These are phyloP conservation scores for Trypoxylus dichotomus DNA, from an alignment of 1,140 invertebrate genomes.

Conservation along the genomic window DNA sequence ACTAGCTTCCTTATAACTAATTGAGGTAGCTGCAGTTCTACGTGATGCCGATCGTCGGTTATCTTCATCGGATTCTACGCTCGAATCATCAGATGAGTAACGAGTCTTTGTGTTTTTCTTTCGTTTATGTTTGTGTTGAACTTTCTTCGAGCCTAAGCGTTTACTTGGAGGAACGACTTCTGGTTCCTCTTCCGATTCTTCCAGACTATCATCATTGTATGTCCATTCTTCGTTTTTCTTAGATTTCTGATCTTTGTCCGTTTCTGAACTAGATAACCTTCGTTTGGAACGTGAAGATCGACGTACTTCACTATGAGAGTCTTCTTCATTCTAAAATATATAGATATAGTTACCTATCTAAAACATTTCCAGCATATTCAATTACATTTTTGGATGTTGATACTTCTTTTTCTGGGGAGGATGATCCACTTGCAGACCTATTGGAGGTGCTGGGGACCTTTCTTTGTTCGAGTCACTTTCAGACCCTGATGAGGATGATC, in stretches of 20 bases:
- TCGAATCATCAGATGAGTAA: constrained; percentile 55
- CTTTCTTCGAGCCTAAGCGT: constrained; percentile 45
- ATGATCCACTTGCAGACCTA: constrained; percentile 31
- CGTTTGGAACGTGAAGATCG: constrained; percentile 66
- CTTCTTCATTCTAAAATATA: constrained; percentile 67
- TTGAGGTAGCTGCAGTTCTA: constrained; percentile 61
- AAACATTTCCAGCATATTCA: background rate
- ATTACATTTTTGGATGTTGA: background rate
- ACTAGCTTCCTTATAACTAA: constrained; percentile 94
- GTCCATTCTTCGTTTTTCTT: constrained; percentile 46
- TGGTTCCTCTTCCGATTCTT: constrained; percentile 48
- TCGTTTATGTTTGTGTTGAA: constrained; percentile 41
- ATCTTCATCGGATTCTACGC: constrained; percentile 56
- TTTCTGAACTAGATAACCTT: background rate
- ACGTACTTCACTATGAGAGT: constrained; percentile 78
- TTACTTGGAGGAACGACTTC: constrained; percentile 47
- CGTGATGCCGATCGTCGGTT: constrained; percentile 51
- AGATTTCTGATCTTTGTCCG: background rate
- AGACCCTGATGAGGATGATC: constrained; percentile 35
- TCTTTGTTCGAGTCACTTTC: constrained; percentile 30
- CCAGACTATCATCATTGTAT: constrained; percentile 49
- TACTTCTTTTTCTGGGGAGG: constrained; percentile 10
- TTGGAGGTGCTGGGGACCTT: constrained; percentile 23
- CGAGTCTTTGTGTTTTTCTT: constrained; percentile 40
- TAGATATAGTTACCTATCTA: background rate